These are phyloP conservation scores for Andricus quercusramuli DNA, from an alignment of 2,888 invertebrate species.

Conservation along the genomic window DNA sequence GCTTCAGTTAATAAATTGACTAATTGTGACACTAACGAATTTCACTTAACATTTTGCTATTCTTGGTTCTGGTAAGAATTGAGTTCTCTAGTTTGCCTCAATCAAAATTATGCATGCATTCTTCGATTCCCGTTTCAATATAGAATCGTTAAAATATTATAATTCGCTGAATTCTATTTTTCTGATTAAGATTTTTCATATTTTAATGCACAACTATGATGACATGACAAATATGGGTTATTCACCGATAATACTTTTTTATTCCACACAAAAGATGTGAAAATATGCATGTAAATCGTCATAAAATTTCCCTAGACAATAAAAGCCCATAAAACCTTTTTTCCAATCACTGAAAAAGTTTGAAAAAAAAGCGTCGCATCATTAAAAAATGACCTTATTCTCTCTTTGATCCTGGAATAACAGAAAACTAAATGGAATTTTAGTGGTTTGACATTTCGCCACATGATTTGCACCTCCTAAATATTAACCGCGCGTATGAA, in stretches of 20 bases:
- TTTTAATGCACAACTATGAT: too few species aligned
- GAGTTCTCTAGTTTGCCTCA: background rate
- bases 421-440: background rate
- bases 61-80: background rate
- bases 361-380: background rate
- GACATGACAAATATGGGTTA: too few species aligned
- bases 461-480: constrained; percentile 11
- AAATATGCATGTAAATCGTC: background rate
- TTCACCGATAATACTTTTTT: too few species aligned
- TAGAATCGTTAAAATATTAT: background rate
- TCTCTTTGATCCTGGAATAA: background rate
- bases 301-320: background rate
- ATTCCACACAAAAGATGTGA: too few species aligned
- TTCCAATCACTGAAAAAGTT: background rate
- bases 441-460: constrained; percentile 24
- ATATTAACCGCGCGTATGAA: background rate
- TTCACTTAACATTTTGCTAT: background rate
- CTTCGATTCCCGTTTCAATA: background rate
- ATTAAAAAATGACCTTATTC: background rate
- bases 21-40: too few species aligned
- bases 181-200: background rate
- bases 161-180: background rate
- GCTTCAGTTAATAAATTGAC: too few species aligned
- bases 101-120: background rate
- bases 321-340: background rate